Base-by-base conservation (phyloP, 1,140 invertebrate species). In the Zaprionus taronus region DNA sequence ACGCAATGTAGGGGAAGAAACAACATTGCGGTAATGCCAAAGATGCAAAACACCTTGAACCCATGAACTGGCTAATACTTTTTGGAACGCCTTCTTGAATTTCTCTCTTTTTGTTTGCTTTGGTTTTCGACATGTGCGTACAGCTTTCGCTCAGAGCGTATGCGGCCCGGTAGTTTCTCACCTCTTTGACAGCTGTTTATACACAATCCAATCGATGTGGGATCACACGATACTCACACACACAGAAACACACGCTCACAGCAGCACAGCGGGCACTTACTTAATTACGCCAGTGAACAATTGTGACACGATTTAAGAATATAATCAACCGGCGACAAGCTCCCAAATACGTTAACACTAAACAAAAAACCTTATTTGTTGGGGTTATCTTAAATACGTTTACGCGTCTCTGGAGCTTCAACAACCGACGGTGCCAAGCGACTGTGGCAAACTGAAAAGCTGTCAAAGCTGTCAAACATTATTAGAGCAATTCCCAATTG, bases 151-250 rank as follows among this genome's bases (percentile, higher is more conserved):
- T 73, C 44, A 67, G 44, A 51, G 55, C 63, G 24, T 24, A 63
- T 9, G 41, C 15, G 20, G 41, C 41, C 5, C 15, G 2, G 12
- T 31, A 22, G 11, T 7, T 20, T 51, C 71, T 73, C 26, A 68
- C 71, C 71, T 68, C 17, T 53, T 20, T 26, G 56, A 55, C 71
- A 73, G 71, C 65, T 73, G 71, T 68, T 61, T 12, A n/a, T 55
- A 68, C 44, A 68, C 34, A 49, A 34, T 20, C 31, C n/a, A 44
- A 56, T 28, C 28, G 51, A 15, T 51, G 41, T 24, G 12, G 38
- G 69, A 72, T 72, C 47, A 47, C 47, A 24, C 24, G 20, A 20
- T 24, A 41, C 34, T 22, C 49, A 69, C n/a, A 28, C 34, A 56
- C 12, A 11, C 20, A 36, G 14, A 31, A 6, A 22, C 36, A 38